Conservation (phyloP, 2,113 vertebrate species). For the Haplochromis vanheusdeni region DNA sequence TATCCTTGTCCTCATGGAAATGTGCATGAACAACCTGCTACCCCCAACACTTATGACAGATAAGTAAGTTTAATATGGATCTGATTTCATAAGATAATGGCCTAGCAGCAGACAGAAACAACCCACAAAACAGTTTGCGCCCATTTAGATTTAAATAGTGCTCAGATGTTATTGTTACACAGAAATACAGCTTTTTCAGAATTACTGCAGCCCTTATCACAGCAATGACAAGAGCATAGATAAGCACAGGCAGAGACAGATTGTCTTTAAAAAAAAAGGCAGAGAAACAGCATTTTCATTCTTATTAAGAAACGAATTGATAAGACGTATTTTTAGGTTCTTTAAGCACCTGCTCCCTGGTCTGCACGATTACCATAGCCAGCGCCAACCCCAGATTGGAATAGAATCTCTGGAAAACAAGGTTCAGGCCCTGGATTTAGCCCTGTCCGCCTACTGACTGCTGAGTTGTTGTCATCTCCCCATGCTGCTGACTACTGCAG, state of each 20-base stretch:
- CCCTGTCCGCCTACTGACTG: constrained; percentile 18
- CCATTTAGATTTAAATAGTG: not conserved
- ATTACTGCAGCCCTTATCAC: not conserved
- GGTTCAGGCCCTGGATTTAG: constrained; percentile 36
- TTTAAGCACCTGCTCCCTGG: not conserved
- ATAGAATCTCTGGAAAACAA: constrained; percentile 20
- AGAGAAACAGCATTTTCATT: not conserved
- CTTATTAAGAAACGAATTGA: not conserved
- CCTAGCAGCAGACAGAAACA: not conserved
- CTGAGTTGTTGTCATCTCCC: constrained; percentile 41
- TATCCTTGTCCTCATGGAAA: not conserved
- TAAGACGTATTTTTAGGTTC: not conserved
- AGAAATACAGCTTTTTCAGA: not conserved
- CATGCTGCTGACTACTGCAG: constrained; percentile 21
- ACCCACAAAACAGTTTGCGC: not conserved
- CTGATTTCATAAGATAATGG: not conserved
- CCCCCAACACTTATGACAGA: not conserved
- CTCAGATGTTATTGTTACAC: not conserved
- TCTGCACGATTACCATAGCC: not conserved
- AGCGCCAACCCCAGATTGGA: not conserved
- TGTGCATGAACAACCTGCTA: not conserved
- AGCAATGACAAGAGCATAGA: not conserved
- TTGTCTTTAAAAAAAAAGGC: not conserved
- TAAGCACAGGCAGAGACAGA: not conserved
- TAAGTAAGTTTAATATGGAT: not conserved